These are phyloP conservation scores for Mactromeris polynyma DNA, from an alignment of 2,888 invertebrate genomes.

Conservation along the genomic window DNA sequence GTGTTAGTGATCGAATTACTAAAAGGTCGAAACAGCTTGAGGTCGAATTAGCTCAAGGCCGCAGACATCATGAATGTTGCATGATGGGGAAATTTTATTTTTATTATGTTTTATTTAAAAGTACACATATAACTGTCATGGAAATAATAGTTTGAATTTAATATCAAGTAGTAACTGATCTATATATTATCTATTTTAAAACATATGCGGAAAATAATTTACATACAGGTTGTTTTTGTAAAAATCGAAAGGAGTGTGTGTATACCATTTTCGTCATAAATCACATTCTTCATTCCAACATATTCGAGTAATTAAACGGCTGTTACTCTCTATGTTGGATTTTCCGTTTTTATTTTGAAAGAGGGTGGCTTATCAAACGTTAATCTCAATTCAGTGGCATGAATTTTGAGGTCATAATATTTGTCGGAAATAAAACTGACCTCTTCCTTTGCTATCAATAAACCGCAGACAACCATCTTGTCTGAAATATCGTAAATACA, in stretches of 20 bases:
- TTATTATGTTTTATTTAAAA: neutral
- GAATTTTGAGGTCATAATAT: neutral
- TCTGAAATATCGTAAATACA: slow-evolving; percentile 60
- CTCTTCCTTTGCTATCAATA: slow-evolving; percentile 24
- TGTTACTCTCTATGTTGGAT: neutral
- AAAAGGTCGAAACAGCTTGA: neutral
- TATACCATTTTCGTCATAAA: neutral
- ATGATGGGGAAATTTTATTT: slow-evolving; percentile 50
- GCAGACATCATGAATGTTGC: slow-evolving; percentile 66
- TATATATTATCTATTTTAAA: neutral
- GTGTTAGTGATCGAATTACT: neutral
- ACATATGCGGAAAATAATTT: slow-evolving; percentile 41
- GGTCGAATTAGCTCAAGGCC: slow-evolving; percentile 12
- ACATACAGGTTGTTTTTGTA: slow-evolving; percentile 62
- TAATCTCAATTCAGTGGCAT: neutral
- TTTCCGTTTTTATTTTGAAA: neutral
- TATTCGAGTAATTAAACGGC: neutral
- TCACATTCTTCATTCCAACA: neutral
- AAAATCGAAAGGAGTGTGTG: slow-evolving; percentile 20
- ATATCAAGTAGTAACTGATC: neutral
- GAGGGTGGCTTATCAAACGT: neutral
- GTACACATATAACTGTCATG: neutral
- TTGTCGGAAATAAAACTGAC: slow-evolving; percentile 31
- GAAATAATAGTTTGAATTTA: neutral
- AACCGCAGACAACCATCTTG: slow-evolving; percentile 72